phyloP scores from a whole-genome alignment of 2,888 invertebrate genomes.

The Polydrusus pterygomalis region DNA sequence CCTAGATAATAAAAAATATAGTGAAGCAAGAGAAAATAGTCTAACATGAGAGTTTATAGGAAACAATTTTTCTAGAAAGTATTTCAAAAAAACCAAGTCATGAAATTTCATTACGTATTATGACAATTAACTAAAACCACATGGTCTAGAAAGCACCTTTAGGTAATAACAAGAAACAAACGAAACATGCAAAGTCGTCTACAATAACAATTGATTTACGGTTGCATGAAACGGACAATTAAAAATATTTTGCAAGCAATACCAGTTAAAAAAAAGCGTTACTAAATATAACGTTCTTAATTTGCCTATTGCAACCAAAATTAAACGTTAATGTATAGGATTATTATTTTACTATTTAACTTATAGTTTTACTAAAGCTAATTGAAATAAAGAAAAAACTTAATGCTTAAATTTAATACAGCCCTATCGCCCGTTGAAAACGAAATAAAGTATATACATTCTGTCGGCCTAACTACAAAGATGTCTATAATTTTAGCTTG shows the following conservation, averaged over 20 bases:
- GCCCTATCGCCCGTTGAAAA: no score
- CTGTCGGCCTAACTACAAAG: no score
- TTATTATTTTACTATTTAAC: no score
- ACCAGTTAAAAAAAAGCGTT: constrained; percentile 4
- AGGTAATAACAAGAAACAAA: constrained; percentile 16
- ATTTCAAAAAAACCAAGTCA: neutral
- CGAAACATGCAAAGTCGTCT: constrained; percentile 14
- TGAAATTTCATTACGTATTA: constrained; percentile 7
- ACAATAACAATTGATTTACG: constrained; percentile 17
- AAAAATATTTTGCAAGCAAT: constrained; percentile 20
- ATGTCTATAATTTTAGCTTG: no score
- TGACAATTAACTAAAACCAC: neutral
- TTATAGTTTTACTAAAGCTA: no score
- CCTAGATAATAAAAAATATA: no score
- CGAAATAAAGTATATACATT: no score
- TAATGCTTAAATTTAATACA: no score
- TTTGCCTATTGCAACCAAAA: constrained; percentile 5
- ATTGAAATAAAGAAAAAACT: no score
- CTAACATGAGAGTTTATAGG: no score
- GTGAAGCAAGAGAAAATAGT: no score
- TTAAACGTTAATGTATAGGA: neutral
- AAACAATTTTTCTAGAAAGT: no score
- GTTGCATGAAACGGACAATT: constrained; percentile 11
- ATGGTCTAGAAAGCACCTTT: constrained; percentile 8
- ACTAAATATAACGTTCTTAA: constrained; percentile 9